A percentile compares a stretch with the other conserved stretches of the same genome.
Evolutionary conservation across 2,797 vertebrate species (phyloP).

Genomic region (Bradypodion pumilum): DNA sequence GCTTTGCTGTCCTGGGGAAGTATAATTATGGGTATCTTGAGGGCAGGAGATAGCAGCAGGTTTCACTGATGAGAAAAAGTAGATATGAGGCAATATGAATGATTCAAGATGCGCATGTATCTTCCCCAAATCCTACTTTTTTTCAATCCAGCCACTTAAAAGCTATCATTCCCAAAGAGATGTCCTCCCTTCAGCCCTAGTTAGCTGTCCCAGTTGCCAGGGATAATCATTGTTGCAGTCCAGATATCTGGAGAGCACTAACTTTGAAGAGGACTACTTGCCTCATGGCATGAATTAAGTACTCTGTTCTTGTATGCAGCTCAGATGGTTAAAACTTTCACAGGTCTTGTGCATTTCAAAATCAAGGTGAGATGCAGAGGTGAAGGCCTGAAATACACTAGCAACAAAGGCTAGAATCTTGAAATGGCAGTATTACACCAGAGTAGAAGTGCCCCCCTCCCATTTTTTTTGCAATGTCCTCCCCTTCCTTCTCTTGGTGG

Average conservation of each 20-base stretch:
- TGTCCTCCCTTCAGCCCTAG: not conserved
- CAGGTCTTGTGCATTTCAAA: not conserved
- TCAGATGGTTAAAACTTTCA: not conserved
- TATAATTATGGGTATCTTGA: not conserved
- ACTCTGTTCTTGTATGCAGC: not conserved
- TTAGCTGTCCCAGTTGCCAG: not conserved
- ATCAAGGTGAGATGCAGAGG: not conserved
- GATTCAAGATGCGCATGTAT: not conserved
- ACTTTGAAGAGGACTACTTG: not conserved
- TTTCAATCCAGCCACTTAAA: too few species aligned
- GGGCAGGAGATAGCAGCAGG: not conserved
- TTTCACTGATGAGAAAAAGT: not conserved
- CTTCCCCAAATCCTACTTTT: not conserved
- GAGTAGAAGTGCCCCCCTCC: not conserved
- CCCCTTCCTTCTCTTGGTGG: too few species aligned
- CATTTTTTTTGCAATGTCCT: too few species aligned
- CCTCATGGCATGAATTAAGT: too few species aligned
- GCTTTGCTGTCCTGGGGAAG: not conserved
- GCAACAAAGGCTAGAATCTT: not conserved
- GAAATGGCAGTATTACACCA: not conserved
- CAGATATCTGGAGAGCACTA: not conserved
- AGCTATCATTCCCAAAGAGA: not conserved
- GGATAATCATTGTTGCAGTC: not conserved
- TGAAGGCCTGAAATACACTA: not conserved
- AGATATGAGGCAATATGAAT: not conserved